These are phyloP conservation scores for Apus apus DNA, from an alignment of 2,113 vertebrate species.

Conservation along the genomic window DNA sequence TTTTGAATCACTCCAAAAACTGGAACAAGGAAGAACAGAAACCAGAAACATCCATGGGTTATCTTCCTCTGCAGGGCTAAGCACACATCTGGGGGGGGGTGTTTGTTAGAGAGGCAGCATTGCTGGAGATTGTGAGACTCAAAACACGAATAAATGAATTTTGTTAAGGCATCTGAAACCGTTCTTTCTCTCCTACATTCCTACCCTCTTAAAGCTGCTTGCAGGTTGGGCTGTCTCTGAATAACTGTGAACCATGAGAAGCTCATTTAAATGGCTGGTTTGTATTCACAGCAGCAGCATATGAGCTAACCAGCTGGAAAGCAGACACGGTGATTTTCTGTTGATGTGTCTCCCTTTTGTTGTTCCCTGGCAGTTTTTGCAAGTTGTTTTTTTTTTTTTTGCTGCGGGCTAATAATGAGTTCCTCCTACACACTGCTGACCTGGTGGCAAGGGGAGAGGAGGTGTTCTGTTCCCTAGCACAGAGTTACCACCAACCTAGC, in stretches of 20 bases:
- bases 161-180: not conserved
- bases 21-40: not conserved
- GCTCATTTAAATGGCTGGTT: slow-evolving; percentile 59
- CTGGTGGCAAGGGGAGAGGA: not conserved
- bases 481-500: not conserved
- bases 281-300: slow-evolving; percentile 47
- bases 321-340: slow-evolving; percentile 25
- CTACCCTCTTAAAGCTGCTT: not conserved
- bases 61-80: not conserved
- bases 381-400: slow-evolving; percentile 1
- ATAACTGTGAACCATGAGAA: slow-evolving; percentile 59
- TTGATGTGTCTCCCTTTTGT: slow-evolving; percentile 16
- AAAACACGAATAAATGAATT: not conserved
- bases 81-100: too few relatives aligned
- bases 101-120: not conserved
- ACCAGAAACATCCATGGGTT: not conserved
- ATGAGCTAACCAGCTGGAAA: slow-evolving; percentile 56
- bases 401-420: not conserved
- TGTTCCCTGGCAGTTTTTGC: slow-evolving; percentile 23
- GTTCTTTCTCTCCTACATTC: not conserved
- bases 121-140: not conserved
- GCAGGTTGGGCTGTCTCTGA: slow-evolving; percentile 48
- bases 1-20: not conserved
- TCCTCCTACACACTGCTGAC: not conserved
- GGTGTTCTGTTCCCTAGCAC: not conserved